Percentiles rank a stretch among this genome's conserved stretches.
phyloP scores from a whole-genome alignment of 2,113 vertebrate genomes.

The Saimiri boliviensis region DNA sequence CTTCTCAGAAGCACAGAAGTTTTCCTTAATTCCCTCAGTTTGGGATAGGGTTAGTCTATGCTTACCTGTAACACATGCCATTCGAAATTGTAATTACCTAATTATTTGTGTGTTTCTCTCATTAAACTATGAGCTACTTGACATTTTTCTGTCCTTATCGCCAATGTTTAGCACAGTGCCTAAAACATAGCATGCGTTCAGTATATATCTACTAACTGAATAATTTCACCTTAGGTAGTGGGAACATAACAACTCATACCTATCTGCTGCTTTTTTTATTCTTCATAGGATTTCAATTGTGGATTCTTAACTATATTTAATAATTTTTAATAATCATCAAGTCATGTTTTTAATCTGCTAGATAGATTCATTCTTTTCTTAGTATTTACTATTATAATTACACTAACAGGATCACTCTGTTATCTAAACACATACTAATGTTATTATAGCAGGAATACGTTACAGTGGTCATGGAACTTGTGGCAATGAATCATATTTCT shows the following conservation, averaged over 20 bases:
- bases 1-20: not conserved
- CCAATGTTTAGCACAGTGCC: not conserved
- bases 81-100: not conserved
- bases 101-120: not conserved
- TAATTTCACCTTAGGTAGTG: not conserved
- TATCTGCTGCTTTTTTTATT: not conserved
- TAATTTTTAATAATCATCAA: not conserved
- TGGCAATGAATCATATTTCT: not conserved
- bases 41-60: not conserved
- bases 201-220: not conserved
- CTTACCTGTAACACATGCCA: not conserved
- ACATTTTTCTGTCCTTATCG: not conserved
- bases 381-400: slow-evolving; percentile 28
- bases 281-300: not conserved
- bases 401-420: not conserved
- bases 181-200: not conserved
- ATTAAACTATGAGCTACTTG: not conserved
- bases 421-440: slow-evolving; percentile 28
- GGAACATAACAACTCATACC: not conserved
- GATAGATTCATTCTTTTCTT: not conserved
- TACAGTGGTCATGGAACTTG: not conserved
- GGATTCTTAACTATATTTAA: not conserved
- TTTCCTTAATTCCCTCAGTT: not conserved
- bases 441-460: not conserved
- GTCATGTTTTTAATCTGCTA: not conserved